These are phyloP conservation scores for Venturia canescens DNA, from an alignment of 1,140 invertebrate species.

Conservation along the genomic window DNA sequence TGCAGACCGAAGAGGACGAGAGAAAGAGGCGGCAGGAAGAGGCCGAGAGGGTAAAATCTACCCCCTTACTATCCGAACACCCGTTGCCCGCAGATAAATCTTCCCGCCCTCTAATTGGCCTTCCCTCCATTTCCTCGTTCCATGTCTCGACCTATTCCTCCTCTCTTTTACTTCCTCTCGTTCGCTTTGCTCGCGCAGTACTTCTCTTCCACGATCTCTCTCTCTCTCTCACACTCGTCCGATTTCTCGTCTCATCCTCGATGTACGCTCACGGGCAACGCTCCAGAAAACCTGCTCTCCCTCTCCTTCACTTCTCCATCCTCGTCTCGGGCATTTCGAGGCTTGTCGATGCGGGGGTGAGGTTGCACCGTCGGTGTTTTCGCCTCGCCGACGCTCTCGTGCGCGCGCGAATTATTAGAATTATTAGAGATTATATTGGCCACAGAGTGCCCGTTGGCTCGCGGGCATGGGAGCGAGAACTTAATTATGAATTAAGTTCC, in stretches of 20 bases:
- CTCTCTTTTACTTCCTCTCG: constrained; percentile 56
- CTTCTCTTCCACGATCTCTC: constrained; percentile 17
- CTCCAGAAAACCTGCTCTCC: constrained; percentile 69
- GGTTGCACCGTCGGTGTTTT: neutral
- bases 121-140: constrained; percentile 73
- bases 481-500: constrained; percentile 68
- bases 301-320: constrained; percentile 29
- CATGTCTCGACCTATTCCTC: constrained; percentile 65
- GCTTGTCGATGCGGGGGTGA: constrained; percentile 15
- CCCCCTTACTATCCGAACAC: constrained; percentile 73
- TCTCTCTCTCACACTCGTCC: constrained; percentile 54
- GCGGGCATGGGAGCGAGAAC: constrained; percentile 53
- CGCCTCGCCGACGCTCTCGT: constrained; percentile 54
- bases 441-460: constrained; percentile 71
- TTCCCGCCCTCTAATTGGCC: constrained; percentile 77
- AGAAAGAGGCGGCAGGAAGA: constrained; percentile 2
- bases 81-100: constrained; percentile 77
- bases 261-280: constrained; percentile 65
- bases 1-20: neutral
- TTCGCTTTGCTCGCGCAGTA: constrained; percentile 48
- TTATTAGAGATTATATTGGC: constrained; percentile 76
- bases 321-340: constrained; percentile 13
- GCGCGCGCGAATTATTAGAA: constrained; percentile 72
- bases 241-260: constrained; percentile 60
- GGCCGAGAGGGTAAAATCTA: constrained; percentile 38